Evolutionary conservation across 2,113 vertebrate genomes (phyloP).

Genomic region (Pongo abelii): DNA sequence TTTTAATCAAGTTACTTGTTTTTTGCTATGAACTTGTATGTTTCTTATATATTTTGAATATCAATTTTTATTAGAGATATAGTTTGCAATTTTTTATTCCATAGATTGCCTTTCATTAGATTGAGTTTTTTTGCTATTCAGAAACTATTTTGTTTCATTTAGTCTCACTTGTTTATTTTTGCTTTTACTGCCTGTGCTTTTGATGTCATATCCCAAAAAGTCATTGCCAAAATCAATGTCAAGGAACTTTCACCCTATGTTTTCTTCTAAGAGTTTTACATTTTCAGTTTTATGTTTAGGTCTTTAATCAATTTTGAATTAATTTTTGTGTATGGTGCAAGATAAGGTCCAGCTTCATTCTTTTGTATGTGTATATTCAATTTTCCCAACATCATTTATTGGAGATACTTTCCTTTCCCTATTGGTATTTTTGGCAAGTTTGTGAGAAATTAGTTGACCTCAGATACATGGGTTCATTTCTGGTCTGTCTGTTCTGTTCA

Average conservation of each 20-base stretch:
- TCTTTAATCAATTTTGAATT: not conserved
- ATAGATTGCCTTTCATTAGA: not conserved
- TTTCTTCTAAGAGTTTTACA: not conserved
- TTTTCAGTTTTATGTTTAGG: not conserved
- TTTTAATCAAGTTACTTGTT: not conserved
- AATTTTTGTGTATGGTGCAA: not conserved
- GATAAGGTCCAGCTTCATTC: not conserved
- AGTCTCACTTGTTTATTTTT: not conserved
- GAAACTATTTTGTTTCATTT: not conserved
- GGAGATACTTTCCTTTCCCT: not conserved
- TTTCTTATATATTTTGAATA: not conserved
- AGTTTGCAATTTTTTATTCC: not conserved
- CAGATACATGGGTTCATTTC: not conserved
- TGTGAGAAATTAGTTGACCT: not conserved
- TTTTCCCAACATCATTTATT: not conserved
- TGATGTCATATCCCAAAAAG: not conserved
- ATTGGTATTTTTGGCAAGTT: not conserved
- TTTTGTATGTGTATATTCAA: not conserved
- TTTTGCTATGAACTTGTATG: not conserved
- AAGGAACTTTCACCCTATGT: not conserved
- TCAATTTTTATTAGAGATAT: not conserved
- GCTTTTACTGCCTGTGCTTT: not conserved
- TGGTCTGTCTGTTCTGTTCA: not conserved
- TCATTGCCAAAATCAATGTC: not conserved
- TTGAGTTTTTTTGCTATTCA: not conserved